phyloP scores from a whole-genome alignment of 2,113 vertebrate species.

The Eptatretus burgeri region DNA sequence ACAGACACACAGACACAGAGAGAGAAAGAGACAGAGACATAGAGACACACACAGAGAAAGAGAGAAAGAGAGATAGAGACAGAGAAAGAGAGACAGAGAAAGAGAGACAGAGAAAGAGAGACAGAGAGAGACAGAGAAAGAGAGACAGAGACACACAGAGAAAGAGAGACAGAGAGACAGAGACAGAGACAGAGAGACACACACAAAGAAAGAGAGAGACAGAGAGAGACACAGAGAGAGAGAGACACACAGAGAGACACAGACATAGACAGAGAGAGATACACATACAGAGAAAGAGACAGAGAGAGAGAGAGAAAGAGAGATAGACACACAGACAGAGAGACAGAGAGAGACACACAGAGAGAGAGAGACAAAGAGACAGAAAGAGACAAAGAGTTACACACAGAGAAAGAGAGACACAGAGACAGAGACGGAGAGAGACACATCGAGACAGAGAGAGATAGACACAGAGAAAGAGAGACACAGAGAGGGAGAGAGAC shows the following conservation, averaged over 20 bases:
- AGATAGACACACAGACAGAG: no score
- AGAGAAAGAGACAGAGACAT: neutral
- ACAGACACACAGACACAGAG: neutral
- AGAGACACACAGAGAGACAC: conserved; percentile 3
- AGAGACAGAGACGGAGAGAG: no score
- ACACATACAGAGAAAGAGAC: no score
- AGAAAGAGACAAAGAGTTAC: no score
- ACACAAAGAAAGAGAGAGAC: neutral
- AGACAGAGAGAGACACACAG: no score
- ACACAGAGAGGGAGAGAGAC: no score
- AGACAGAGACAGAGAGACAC: neutral
- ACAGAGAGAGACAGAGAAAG: neutral
- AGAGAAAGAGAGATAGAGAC: neutral
- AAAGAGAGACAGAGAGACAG: neutral
- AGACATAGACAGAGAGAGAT: no score
- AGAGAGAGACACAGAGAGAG: neutral
- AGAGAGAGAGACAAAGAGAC: no score
- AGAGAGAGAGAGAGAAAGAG: no score
- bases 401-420: no score
- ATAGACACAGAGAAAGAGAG: no score
- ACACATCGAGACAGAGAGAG: no score
- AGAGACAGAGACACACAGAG: neutral
- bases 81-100: neutral
- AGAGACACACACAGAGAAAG: neutral
- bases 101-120: neutral